These are phyloP conservation scores for Colossoma macropomum DNA, from an alignment of 2,113 vertebrate genomes.

Conservation along the genomic window DNA sequence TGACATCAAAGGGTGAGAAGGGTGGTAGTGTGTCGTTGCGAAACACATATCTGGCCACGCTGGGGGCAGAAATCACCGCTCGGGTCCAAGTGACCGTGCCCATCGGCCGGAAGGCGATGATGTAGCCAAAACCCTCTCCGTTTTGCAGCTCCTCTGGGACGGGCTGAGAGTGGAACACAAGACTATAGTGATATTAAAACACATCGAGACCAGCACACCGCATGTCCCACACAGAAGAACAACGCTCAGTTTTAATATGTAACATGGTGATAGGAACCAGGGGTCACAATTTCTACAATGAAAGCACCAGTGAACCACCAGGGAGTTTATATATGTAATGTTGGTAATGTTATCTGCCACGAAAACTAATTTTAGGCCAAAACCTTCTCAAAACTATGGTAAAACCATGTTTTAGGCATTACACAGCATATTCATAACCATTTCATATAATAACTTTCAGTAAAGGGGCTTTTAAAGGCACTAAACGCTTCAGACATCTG, in stretches of 20 bases:
- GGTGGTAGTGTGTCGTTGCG: slow-evolving; percentile 91
- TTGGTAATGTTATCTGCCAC: no score
- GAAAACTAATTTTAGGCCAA: no score
- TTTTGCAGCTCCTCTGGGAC: slow-evolving; percentile 94
- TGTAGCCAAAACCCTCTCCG: slow-evolving; percentile 93
- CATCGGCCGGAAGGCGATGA: slow-evolving; percentile 88
- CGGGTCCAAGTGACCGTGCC: slow-evolving; percentile 89
- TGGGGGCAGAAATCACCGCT: slow-evolving; percentile 85
- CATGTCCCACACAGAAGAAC: slow-evolving; percentile 55
- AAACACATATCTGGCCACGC: slow-evolving; percentile 83
- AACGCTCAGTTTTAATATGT: neutral
- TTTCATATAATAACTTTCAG: no score
- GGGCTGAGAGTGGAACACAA: slow-evolving; percentile 86
- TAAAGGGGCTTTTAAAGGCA: no score
- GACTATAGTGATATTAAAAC: slow-evolving; percentile 87
- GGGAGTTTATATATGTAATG: no score
- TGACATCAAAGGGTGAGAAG: slow-evolving; percentile 90
- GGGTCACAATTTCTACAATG: no score
- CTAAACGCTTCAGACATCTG: no score
- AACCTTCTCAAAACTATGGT: no score
- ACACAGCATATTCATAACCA: no score
- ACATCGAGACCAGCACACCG: slow-evolving; percentile 76
- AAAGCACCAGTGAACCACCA: no score
- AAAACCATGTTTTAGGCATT: no score
- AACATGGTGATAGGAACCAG: neutral